Evolutionary conservation across 2,113 vertebrate genomes (phyloP), one percentile per base, ranked within the genome.

Genomic region (Sylvia atricapilla): DNA sequence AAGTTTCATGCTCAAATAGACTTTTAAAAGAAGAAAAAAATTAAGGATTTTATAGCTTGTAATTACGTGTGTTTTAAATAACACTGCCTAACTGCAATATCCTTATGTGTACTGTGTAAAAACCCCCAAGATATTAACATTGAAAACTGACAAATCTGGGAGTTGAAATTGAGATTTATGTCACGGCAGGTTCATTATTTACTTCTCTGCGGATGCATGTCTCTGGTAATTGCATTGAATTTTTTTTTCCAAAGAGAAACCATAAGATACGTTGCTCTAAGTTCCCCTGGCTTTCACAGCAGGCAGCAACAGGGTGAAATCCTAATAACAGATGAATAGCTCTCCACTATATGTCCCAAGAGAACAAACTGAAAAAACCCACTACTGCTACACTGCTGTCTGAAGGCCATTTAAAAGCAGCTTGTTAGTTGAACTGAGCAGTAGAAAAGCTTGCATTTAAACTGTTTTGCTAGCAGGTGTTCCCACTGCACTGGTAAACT

Each of bases 381-480:
- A 67, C 74, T 67, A 49, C 70, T 91, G 82, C 90, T 91, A 52
- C 33, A 43, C 19, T 92, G 84, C 74, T 85, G 63, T 97, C 89
- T 96, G 84, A 88, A 96, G 87, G 64, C 88, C 50, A 31, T 96
- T 97, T 93, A 96, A 95, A 97, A 96, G 78, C 67, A 89, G 82
- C 87, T 96, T 97, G 91, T 95, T 98, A 96, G 95, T 39, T 95
- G 95, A 97, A 97, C 79, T 89, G 89, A 96, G 89, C 90, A 90
- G 70, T 39, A 78, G 93, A 68, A 92, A 96, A 96, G 82, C 93
- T 94, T 64, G 31, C 31, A 91, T 66, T 91, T 95, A 94, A 96
- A 97, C 74, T 89, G 80, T 66, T 96, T 93, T 96, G 70, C 74
- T 97, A 89, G 95, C 94, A 97, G 96, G 94, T 98, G 92, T 92